Percentiles rank a stretch among this genome's conserved stretches.
Conservation (phyloP, 2,888 invertebrate species). For the Luperina testacea region DNA sequence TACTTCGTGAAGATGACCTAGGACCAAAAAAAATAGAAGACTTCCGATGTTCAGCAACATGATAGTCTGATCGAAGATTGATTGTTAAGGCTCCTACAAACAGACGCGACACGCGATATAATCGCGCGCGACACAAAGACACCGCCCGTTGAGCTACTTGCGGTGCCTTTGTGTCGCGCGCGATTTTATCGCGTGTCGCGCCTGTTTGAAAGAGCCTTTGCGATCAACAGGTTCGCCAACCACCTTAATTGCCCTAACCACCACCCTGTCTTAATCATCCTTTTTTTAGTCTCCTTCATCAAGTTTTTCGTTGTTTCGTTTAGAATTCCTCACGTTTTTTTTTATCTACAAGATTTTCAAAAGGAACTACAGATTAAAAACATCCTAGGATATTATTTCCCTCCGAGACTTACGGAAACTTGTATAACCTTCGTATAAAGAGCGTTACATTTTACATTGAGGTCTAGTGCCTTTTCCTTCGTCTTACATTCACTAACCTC, state of each 20-base stretch:
- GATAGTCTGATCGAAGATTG: neutral
- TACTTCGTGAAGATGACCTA: neutral
- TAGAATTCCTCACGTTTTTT: neutral
- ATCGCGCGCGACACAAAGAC: too few species aligned
- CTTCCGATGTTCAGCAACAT: neutral
- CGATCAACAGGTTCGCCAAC: neutral
- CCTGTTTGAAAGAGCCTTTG: too few species aligned
- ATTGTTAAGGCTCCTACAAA: too few species aligned
- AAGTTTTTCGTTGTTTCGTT: too few species aligned
- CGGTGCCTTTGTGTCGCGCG: too few species aligned
- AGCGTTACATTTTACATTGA: slow-evolving; percentile 51
- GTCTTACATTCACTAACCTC: slow-evolving; percentile 65
- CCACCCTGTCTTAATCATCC: too few species aligned
- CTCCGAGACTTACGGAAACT: slow-evolving; percentile 26
- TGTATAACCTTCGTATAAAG: slow-evolving; percentile 52
- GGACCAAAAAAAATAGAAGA: neutral
- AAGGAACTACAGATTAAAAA: slow-evolving; percentile 12
- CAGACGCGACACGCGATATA: too few species aligned
- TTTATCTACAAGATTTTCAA: slow-evolving; percentile 12
- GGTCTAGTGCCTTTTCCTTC: slow-evolving; percentile 58
- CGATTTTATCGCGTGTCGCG: too few species aligned
- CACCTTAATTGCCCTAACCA: neutral
- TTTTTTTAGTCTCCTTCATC: neutral
- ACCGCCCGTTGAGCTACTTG: too few species aligned
- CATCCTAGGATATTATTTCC: slow-evolving; percentile 17